phyloP scores from a whole-genome alignment of 2,888 invertebrate genomes.

The Eurytoma californica region DNA sequence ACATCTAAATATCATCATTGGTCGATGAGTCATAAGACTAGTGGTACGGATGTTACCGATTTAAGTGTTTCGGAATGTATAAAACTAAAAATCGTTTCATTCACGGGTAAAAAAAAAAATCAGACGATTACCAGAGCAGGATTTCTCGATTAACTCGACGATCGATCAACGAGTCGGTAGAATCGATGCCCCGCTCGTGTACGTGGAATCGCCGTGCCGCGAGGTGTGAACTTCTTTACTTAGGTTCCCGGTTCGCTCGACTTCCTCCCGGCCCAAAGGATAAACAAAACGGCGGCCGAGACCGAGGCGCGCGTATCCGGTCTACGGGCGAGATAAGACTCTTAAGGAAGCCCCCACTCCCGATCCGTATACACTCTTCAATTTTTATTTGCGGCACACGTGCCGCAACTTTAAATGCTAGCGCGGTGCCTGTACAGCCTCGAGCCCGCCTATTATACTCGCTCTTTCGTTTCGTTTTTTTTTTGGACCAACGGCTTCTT shows the following conservation, averaged over 20 bases:
- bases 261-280: conserved; percentile 1
- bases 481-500: neutral
- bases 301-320: conserved; percentile 42
- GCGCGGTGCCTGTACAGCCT: neutral
- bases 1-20: too few species aligned
- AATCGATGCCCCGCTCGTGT: too few species aligned
- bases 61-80: too few species aligned
- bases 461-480: neutral
- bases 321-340: conserved; percentile 51
- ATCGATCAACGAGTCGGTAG: too few species aligned
- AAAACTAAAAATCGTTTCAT: neutral
- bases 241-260: neutral
- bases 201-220: too few species aligned
- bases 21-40: too few species aligned
- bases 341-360: conserved; percentile 34
- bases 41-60: too few species aligned
- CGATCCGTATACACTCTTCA: neutral
- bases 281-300: conserved; percentile 18
- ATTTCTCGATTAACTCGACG: too few species aligned
- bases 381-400: conserved; percentile 53
- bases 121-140: too few species aligned
- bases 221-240: too few species aligned
- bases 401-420: conserved; percentile 42
- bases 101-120: too few species aligned
- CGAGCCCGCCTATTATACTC: neutral